Percentiles rank a stretch among this genome's conserved stretches.
phyloP scores from a whole-genome alignment of 2,888 invertebrate genomes.

The Harpagoxenus sublaevis region DNA sequence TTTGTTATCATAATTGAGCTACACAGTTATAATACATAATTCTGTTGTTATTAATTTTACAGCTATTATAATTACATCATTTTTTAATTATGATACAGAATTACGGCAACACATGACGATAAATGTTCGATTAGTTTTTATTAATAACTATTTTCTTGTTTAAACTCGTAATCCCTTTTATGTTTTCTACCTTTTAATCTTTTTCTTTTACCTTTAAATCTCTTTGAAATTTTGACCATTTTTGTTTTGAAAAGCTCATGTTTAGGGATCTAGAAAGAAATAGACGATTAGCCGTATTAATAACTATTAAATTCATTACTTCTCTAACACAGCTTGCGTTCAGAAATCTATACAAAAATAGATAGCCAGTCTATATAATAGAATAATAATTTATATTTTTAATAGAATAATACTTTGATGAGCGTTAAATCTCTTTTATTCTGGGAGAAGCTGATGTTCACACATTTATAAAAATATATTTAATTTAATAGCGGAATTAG shows the following conservation, averaged over 20 bases:
- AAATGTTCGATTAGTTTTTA: neutral
- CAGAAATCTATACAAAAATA: constrained; percentile 33
- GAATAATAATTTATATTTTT: neutral
- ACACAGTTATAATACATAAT: constrained; percentile 23
- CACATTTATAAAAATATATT: constrained; percentile 38
- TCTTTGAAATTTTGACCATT: constrained; percentile 33
- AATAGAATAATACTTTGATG: constrained; percentile 9
- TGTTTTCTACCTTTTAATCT: neutral
- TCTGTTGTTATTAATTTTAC: constrained; percentile 37
- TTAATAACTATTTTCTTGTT: constrained; percentile 1
- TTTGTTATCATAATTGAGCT: constrained; percentile 31
- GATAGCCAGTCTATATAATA: constrained; percentile 3
- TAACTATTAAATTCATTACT: constrained; percentile 2
- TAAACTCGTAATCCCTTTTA: constrained; percentile 16
- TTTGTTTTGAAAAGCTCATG: constrained; percentile 21
- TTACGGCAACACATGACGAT: constrained; percentile 14
- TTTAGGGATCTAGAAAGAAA: constrained; percentile 17
- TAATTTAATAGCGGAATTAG: constrained; percentile 22
- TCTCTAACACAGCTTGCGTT: neutral
- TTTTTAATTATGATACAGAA: constrained; percentile 29
- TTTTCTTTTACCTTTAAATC: constrained; percentile 22
- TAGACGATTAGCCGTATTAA: neutral
- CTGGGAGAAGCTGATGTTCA: neutral
- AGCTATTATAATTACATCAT: constrained; percentile 9
- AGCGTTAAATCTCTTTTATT: neutral